phyloP scores from a whole-genome alignment of 2,888 invertebrate species.

The Tethea ocularis region DNA sequence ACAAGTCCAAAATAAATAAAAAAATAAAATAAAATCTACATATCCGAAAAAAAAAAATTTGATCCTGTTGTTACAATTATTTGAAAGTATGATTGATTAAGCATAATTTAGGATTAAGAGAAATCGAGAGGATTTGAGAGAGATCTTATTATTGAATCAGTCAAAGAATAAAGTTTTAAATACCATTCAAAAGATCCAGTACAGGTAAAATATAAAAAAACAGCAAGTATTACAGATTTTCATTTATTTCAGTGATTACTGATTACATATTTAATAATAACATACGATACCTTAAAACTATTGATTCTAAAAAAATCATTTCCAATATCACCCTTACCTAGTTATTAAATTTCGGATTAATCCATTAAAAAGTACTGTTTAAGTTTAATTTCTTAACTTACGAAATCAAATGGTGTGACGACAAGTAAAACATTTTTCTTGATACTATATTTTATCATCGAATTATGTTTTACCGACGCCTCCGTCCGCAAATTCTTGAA shows the following conservation, averaged over 20 bases:
- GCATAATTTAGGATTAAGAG: no score
- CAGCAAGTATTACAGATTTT: constrained; percentile 59
- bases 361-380: constrained; percentile 78
- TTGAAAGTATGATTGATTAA: no score
- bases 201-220: constrained; percentile 38
- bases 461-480: constrained; percentile 12
- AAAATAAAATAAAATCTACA: no score
- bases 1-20: no score
- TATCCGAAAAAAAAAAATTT: no score
- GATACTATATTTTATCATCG: constrained; percentile 27
- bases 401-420: constrained; percentile 38
- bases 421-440: constrained; percentile 34
- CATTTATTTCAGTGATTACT: constrained; percentile 83
- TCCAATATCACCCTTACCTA: constrained; percentile 82
- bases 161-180: no score
- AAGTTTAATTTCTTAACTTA: constrained; percentile 57
- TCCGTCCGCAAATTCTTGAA: neutral
- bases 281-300: constrained; percentile 81
- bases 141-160: no score
- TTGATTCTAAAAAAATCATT: constrained; percentile 84
- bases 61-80: no score
- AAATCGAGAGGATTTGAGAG: no score
- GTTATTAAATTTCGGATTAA: constrained; percentile 77
- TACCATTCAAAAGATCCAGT: no score
- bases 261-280: constrained; percentile 82